Base-by-base conservation (phyloP, 2,888 invertebrate species). In the Eupithecia centaureata region DNA sequence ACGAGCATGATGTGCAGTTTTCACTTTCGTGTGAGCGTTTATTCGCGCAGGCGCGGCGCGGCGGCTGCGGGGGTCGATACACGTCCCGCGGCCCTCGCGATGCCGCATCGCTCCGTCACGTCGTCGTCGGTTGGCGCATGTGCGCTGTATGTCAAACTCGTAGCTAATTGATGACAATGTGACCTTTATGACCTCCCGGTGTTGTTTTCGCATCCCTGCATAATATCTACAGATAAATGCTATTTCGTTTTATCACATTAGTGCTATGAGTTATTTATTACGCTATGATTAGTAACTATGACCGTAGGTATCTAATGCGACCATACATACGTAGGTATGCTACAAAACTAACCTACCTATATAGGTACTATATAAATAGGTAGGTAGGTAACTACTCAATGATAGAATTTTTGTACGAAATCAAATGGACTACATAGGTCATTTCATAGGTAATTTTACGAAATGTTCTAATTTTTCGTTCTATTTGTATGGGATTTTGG, bases 11-110 rank as follows among this genome's bases (percentile, higher is more conserved):
- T 91, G 88, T 90, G 90, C 87, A 89, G 87, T 89, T 91, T 90
- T 91, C 89, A 89, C 89, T 91, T 90, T 91, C 86, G 83, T 83
- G n/a, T n/a, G n/a, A n/a, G n/a, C n/a, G n/a, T n/a, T n/a, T n/a
- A n/a, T 79, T 68, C 77, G 86, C 92, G 91, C 92, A 86, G 85
- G 91, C 91, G 91, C 83, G 84, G 76, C 74, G n/a, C n/a, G n/a
- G n/a, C 5, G 77, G 77, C 28, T 67, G 81, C 74, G 78, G 80
- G 77, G 82, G 87, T 89, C 90, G 90, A 91, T 92, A 91, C 54
- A 25, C 32, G 86, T 82, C 38, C 72, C 65, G 77, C 76, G 62
- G 77, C 72, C 74, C 77, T 72, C 73, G 72, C 73, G 73, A 67
- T 70, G 71, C 76, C 59, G 54, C 47, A 61, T 64, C 62, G 72